phyloP scores from a whole-genome alignment of 1,140 invertebrate species.

The Marisa cornuarietis region DNA sequence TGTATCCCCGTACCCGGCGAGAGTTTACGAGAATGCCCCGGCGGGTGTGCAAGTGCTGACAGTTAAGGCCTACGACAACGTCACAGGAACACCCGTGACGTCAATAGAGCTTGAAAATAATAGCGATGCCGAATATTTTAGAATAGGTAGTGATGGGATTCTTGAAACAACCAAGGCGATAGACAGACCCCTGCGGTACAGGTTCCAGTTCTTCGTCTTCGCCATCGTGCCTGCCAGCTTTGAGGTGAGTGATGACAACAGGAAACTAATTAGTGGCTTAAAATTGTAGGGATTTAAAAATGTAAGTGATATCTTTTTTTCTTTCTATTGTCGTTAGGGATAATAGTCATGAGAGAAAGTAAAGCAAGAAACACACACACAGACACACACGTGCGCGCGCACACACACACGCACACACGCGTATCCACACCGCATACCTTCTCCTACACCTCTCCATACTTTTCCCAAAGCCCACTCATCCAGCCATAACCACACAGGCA shows the following conservation, averaged over 20 bases:
- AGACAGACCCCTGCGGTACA: constrained; percentile 28
- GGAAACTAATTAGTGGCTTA: not conserved
- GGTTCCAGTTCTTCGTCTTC: constrained; percentile 38
- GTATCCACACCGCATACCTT: too few relatives aligned
- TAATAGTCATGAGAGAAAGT: too few relatives aligned
- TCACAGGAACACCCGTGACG: constrained; percentile 27
- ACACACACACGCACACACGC: too few relatives aligned
- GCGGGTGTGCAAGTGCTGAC: constrained; percentile 33
- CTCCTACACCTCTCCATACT: too few relatives aligned
- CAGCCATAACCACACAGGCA: too few relatives aligned
- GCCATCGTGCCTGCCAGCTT: constrained; percentile 3
- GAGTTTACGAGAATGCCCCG: constrained; percentile 39
- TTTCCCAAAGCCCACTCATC: too few relatives aligned
- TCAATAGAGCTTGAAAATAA: constrained; percentile 23
- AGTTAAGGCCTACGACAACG: constrained; percentile 38
- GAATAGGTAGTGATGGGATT: constrained; percentile 28
- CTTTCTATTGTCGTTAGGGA: not conserved
- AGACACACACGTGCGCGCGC: too few relatives aligned
- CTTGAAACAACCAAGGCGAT: constrained; percentile 32
- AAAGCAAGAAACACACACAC: too few relatives aligned
- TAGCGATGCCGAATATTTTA: constrained; percentile 36
- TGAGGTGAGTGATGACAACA: too few relatives aligned
- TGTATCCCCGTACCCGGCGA: constrained; percentile 35
- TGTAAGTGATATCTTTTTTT: not conserved
- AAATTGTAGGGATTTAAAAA: not conserved